A percentile compares a stretch with the other conserved stretches of the same genome.
Evolutionary conservation across 2,797 vertebrate genomes (phyloP).

Genomic region (Danio aesculapii): DNA sequence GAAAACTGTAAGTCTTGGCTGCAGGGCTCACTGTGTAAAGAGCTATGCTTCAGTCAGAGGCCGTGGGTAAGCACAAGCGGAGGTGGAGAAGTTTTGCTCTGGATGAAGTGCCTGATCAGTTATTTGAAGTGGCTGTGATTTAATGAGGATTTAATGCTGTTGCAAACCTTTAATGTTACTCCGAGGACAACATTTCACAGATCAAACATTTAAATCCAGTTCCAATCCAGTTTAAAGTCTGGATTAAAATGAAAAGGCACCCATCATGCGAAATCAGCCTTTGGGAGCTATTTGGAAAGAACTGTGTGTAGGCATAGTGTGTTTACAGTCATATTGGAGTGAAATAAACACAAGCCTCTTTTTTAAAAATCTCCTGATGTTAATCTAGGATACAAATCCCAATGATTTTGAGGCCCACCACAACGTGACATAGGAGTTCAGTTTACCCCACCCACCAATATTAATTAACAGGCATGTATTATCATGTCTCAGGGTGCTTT

Average conservation of each 20-base stretch:
- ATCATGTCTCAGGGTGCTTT: no score
- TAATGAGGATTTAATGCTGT: background rate
- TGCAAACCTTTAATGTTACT: conserved; percentile 18
- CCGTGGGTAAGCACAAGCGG: background rate
- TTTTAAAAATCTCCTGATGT: no score
- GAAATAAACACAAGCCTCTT: no score
- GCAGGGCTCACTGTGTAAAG: background rate
- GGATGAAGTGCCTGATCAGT: conserved; percentile 6
- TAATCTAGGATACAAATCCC: no score
- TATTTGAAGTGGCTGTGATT: conserved; percentile 8
- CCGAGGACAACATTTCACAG: background rate
- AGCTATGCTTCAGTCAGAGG: background rate
- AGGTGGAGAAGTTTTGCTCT: background rate
- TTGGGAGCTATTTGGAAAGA: no score
- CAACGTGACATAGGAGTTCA: no score
- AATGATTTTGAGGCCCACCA: no score
- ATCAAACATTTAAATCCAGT: background rate
- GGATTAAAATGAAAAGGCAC: background rate
- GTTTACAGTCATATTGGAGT: no score
- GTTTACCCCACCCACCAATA: no score
- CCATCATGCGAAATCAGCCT: no score
- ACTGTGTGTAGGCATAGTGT: no score
- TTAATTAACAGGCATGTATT: no score
- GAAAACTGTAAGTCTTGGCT: conserved; percentile 1
- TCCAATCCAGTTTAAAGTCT: background rate